These are phyloP conservation scores for Phenganax subtilis DNA, from an alignment of 92 coral and sea anemone genomes.

Conservation along the genomic window DNA sequence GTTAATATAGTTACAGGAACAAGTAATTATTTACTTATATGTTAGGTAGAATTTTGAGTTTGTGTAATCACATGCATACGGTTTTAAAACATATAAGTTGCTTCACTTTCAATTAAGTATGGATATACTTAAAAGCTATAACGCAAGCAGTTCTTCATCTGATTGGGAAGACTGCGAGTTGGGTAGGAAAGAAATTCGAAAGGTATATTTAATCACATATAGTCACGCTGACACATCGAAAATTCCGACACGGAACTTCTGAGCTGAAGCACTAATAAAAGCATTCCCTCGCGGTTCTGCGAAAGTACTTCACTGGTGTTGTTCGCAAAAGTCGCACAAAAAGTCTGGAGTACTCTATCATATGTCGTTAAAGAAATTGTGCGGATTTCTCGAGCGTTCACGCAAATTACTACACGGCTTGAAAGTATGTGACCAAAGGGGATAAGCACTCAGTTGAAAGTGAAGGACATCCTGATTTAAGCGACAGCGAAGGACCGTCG, in stretches of 20 bases:
- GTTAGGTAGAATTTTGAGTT: not conserved
- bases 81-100: not conserved
- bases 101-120: not conserved
- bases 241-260: not conserved
- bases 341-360: slow-evolving; percentile 39
- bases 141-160: slow-evolving; percentile 2
- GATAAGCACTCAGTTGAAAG: slow-evolving; percentile 39
- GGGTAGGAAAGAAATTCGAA: slow-evolving; percentile 16
- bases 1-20: not conserved
- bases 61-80: not conserved
- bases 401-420: slow-evolving; percentile 47
- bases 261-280: slow-evolving; percentile 17
- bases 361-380: slow-evolving; percentile 39
- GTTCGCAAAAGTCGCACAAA: slow-evolving; percentile 35
- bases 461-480: slow-evolving; percentile 42
- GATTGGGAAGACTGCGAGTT: not conserved
- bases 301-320: slow-evolving; percentile 41
- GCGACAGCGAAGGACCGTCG: slow-evolving; percentile 35
- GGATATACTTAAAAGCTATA: not conserved
- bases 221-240: slow-evolving; percentile 4
- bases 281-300: slow-evolving; percentile 28
- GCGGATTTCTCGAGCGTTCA: slow-evolving; percentile 48
- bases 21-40: not conserved
- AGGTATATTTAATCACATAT: not conserved
- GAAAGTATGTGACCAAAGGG: slow-evolving; percentile 44